Evolutionary conservation across 2,113 vertebrate species (phyloP).

Genomic region (Megalops atlanticus): DNA sequence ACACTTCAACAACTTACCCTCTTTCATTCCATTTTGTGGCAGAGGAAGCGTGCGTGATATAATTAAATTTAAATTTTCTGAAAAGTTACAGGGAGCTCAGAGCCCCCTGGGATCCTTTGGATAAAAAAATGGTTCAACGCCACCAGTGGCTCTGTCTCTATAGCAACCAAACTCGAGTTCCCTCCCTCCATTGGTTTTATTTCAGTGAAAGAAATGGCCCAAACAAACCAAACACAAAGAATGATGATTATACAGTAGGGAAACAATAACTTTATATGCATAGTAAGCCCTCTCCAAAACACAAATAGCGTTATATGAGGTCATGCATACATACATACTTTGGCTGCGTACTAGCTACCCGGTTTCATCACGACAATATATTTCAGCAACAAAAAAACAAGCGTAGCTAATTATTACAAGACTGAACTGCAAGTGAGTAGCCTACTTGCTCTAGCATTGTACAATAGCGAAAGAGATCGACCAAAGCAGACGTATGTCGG

Average conservation of each 20-base stretch:
- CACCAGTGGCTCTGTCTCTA: conserved; percentile 39
- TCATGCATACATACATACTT: too few relatives aligned
- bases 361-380: neutral
- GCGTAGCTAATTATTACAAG: too few relatives aligned
- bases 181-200: conserved; percentile 10
- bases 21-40: conserved; percentile 9
- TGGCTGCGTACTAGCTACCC: too few relatives aligned
- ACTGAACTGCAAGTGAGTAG: neutral
- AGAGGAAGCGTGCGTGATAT: conserved; percentile 25
- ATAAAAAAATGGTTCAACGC: conserved; percentile 23
- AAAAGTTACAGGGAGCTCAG: conserved; percentile 26
- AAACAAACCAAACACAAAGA: conserved; percentile 16
- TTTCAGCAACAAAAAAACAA: neutral
- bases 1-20: neutral
- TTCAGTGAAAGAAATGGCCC: conserved; percentile 11
- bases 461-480: neutral
- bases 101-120: conserved; percentile 23
- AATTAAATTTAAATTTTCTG: conserved; percentile 33
- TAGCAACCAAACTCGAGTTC: conserved; percentile 39
- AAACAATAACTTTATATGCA: neutral
- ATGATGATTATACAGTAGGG: neutral
- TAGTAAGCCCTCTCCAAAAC: neutral
- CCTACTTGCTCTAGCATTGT: neutral
- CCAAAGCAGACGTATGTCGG: neutral
- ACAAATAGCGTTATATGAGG: neutral